Percentiles rank a stretch among this genome's conserved stretches.
Evolutionary conservation across 2,113 vertebrate genomes (phyloP).

Genomic region (Lates calcarifer): DNA sequence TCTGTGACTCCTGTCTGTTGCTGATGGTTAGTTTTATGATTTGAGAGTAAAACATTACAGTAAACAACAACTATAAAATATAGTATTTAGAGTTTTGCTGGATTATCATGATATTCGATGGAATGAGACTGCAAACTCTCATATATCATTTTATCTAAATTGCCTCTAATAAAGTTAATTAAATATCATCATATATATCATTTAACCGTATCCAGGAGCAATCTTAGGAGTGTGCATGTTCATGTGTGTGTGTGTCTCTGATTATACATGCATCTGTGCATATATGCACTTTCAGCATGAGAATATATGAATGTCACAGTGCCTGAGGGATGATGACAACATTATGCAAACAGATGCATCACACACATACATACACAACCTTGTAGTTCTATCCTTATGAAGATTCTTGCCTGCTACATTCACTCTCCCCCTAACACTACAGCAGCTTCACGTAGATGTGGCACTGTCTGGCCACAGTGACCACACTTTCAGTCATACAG

Average conservation of each 20-base stretch:
- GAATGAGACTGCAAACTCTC: not conserved
- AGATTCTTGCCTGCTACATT: not conserved
- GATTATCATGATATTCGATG: not conserved
- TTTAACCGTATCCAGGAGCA: not conserved
- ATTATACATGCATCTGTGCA: constrained; percentile 12
- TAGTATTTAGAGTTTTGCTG: not conserved
- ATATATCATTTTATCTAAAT: constrained; percentile 7
- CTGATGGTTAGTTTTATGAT: not conserved
- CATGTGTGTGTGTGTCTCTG: not conserved
- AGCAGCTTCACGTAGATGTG: not conserved
- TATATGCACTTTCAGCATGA: constrained; percentile 7
- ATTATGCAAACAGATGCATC: constrained; percentile 27
- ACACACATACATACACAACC: not conserved
- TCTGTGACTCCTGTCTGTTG: not conserved
- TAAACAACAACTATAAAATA: not conserved
- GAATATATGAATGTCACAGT: constrained; percentile 24
- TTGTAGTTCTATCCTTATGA: not conserved
- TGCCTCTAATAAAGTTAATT: constrained; percentile 21
- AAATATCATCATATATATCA: constrained; percentile 1
- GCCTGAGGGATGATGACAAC: constrained; percentile 23
- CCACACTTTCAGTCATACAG: not conserved
- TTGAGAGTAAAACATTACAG: not conserved
- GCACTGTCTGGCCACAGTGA: not conserved
- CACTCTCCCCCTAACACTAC: not conserved
- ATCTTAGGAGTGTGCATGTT: not conserved